Conservation (phyloP, 2,797 vertebrate species). For the Chaenodraco wilsoni region DNA sequence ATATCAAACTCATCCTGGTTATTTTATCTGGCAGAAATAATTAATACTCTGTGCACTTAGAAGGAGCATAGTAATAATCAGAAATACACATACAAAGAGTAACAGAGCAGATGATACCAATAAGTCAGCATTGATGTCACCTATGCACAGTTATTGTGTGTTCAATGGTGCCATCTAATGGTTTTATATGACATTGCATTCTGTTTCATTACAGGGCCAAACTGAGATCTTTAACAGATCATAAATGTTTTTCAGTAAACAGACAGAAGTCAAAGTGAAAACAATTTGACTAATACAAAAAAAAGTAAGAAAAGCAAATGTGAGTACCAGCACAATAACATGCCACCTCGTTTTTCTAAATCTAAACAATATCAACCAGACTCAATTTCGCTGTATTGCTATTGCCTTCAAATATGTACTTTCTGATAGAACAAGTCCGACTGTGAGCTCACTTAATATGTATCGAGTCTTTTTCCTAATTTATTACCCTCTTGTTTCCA, state of each 20-base stretch:
- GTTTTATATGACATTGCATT: constrained; percentile 48
- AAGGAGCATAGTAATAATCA: constrained; percentile 11
- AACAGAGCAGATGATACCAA: constrained; percentile 25
- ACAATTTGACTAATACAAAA: constrained; percentile 25
- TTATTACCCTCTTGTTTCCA: constrained; percentile 4
- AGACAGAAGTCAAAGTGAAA: constrained; percentile 28
- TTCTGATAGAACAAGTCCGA: constrained; percentile 22
- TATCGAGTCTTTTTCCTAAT: constrained; percentile 5
- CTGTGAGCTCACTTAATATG: constrained; percentile 11
- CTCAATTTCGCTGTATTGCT: constrained; percentile 17
- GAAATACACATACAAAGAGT: constrained; percentile 22
- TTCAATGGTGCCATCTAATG: constrained; percentile 70
- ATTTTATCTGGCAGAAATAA: constrained; percentile 11
- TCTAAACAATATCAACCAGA: neutral
- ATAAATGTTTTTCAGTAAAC: constrained; percentile 18
- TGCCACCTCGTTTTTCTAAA: neutral
- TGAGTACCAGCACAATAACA: constrained; percentile 23
- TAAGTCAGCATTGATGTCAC: neutral
- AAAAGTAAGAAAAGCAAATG: constrained; percentile 18
- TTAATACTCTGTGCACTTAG: neutral
- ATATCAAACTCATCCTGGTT: constrained; percentile 21
- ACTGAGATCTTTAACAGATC: constrained; percentile 14
- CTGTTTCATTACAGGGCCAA: constrained; percentile 7
- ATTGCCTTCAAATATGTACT: constrained; percentile 15
- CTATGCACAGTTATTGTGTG: constrained; percentile 13